These are phyloP conservation scores for Pachypanchax playfairii DNA, from an alignment of 2,113 vertebrate species.

Conservation along the genomic window DNA sequence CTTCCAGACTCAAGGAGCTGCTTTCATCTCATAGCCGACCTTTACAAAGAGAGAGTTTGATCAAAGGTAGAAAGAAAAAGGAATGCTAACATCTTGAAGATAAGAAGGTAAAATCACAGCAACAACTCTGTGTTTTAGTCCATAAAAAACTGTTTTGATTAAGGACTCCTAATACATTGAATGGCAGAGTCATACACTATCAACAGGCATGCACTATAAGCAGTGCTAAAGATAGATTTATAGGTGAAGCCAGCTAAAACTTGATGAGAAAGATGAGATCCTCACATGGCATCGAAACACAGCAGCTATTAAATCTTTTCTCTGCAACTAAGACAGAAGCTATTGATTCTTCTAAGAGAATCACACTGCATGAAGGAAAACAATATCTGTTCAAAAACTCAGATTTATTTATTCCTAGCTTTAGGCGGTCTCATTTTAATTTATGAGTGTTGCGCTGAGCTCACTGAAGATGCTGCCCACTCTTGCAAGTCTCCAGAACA, in stretches of 20 bases:
- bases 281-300: conserved; percentile 47
- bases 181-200: neutral
- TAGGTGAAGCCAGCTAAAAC: conserved; percentile 20
- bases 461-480: conserved; percentile 64
- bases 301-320: conserved; percentile 69
- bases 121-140: conserved; percentile 11
- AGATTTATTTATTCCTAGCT: conserved; percentile 80
- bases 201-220: neutral
- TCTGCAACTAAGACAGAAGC: conserved; percentile 65
- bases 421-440: conserved; percentile 77
- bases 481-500: conserved; percentile 59
- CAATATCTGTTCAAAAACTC: conserved; percentile 67
- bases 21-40: conserved; percentile 31
- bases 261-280: conserved; percentile 41
- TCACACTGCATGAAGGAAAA: conserved; percentile 74
- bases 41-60: conserved; percentile 26
- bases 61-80: conserved; percentile 29
- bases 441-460: conserved; percentile 71
- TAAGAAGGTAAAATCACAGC: conserved; percentile 4
- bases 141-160: neutral
- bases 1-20: conserved; percentile 25
- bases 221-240: conserved; percentile 26
- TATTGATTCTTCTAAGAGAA: conserved; percentile 68
- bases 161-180: conserved; percentile 4
- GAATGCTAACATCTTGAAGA: conserved; percentile 17